These are phyloP conservation scores for Hemibates koningsi DNA, from an alignment of 2,113 vertebrate species.

Conservation along the genomic window DNA sequence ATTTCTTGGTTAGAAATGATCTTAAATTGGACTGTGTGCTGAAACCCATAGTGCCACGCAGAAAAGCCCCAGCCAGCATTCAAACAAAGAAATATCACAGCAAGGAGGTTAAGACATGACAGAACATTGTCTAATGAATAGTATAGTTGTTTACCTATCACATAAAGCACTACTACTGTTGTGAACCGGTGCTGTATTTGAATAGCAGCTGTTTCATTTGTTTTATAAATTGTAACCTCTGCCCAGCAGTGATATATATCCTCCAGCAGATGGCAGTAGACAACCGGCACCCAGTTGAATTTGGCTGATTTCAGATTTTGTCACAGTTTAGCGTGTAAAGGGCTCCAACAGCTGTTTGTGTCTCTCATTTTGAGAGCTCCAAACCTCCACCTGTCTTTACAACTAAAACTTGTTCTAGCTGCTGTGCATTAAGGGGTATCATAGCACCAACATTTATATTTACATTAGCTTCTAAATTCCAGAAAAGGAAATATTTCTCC, in stretches of 20 bases:
- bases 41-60: background rate
- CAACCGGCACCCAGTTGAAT: background rate
- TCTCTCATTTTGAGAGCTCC: background rate
- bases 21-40: background rate
- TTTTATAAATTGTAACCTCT: background rate
- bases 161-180: background rate
- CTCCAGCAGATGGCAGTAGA: conserved; percentile 52
- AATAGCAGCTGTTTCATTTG: background rate
- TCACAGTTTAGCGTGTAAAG: background rate
- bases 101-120: background rate
- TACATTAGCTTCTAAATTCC: background rate
- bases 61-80: background rate
- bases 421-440: background rate
- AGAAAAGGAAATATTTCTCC: background rate
- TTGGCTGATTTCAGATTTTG: background rate
- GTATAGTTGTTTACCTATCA: background rate
- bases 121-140: background rate
- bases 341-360: background rate
- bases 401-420: background rate
- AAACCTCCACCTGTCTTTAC: background rate
- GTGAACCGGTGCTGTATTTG: background rate
- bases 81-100: background rate
- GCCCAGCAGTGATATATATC: background rate
- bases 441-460: background rate
- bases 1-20: background rate